Base-by-base conservation (phyloP, 2,888 invertebrate species). In the Drosophila kambysellisi region DNA sequence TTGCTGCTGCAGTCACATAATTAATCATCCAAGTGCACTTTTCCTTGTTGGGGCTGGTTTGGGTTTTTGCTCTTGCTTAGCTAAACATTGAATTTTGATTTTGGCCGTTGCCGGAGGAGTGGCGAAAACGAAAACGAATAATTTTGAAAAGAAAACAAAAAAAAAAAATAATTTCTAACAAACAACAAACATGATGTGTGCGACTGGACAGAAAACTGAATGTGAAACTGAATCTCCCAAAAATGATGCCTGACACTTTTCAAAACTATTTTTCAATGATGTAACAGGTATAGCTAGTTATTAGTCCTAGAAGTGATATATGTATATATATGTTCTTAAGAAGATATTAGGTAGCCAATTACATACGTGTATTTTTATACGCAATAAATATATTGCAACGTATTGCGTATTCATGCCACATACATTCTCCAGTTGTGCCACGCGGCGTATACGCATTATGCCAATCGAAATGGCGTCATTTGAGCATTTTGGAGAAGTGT, bases 1-100 rank as follows among this genome's bases (percentile, higher is more conserved):
- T 50, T 62, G 46, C 65, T 71, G 70, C 65, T 77, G 64, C 73
- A 74, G 77, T 87, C 77, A 87, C 86, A 87, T 87, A 89, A 75
- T 87, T 89, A 76, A 70, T 66, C 41, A 73, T 68, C 41, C 35
- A 35, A 61, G 58, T 71, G 67, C 71, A 66, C 71, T 67, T 71
- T 64, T 57, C 15, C 33, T 53, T 53, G 15, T 52, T 52, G 33
- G 30, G n/a, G 33, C 15, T 46, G 4, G 46, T 4, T 7, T 12
- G 32, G 9, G 53, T 71, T 70, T 35, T 32, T 54, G 17, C 35
- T 30, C 30, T 53, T 61, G 39, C 35, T 79, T 78, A 86, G 76
- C 72, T 73, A 69, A 88, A 87, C 87, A 87, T 87, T 77, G 89
- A 86, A 83, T 88, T 90, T 78, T 25, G 46, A 8, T 15, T 62